A percentile compares a stretch with the other conserved stretches of the same genome.
Evolutionary conservation across 2,113 vertebrate species (phyloP).

Genomic region (Neodon shergylaensis): DNA sequence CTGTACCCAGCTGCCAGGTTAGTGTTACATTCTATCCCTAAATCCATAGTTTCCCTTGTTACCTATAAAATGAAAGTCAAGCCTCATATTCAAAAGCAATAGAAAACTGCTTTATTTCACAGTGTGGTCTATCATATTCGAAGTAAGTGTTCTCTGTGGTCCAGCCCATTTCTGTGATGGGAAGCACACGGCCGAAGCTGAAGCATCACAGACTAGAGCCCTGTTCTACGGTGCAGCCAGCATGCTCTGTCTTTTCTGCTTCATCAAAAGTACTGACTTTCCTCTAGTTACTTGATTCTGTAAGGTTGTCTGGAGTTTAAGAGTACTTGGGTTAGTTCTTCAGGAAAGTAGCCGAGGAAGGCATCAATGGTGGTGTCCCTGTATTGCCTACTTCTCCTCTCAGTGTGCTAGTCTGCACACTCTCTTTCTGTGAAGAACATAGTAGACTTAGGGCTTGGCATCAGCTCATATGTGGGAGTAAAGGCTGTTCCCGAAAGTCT

Average conservation of each 20-base stretch:
- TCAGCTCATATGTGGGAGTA: background rate
- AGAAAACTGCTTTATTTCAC: conserved; percentile 8
- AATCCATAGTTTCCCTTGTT: background rate
- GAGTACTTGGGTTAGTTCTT: background rate
- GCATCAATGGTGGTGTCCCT: fast-evolving
- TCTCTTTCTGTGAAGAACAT: background rate
- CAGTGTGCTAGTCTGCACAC: fast-evolving
- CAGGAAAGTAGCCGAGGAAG: background rate
- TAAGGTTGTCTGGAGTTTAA: background rate
- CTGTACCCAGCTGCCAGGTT: background rate
- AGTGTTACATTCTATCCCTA: background rate
- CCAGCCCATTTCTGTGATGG: fast-evolving
- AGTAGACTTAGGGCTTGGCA: background rate
- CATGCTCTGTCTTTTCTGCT: background rate
- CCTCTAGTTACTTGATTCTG: background rate
- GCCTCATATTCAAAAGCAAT: background rate
- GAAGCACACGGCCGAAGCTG: background rate
- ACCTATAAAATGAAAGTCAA: background rate
- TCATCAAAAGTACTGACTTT: background rate
- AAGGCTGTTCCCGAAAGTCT: background rate
- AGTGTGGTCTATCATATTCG: background rate
- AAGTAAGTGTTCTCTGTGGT: background rate
- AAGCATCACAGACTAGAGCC: background rate
- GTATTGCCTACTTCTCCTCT: too few species aligned
- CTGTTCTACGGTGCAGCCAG: background rate